Base-by-base conservation (phyloP, 2,888 invertebrate genomes). In the Rosalia funebris region DNA sequence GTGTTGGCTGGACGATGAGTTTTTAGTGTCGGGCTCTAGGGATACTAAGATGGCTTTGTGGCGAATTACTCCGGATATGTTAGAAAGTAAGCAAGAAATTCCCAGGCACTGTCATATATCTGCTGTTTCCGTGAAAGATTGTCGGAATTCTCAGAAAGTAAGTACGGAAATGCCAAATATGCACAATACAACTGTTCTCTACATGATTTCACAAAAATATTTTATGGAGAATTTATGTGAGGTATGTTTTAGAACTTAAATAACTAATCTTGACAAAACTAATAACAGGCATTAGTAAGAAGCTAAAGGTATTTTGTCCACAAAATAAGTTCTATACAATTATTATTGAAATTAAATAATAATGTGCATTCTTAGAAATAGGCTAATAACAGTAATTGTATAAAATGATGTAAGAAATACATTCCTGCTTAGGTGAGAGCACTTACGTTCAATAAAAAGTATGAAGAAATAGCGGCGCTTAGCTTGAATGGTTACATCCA, bases 1-100 rank as follows among this genome's bases (percentile, higher is more conserved):
- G 88, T 93, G 93, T 67, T 98, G 97, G 97, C 82, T 98, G 63
- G 97, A 98, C 81, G 97, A 98, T 82, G 92, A 96, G 82, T 96
- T 94, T 84, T 83, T 97, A 55, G 95, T 97, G 57, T 94, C 96
- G 3, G 96, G 96, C 9, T 95, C 96, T 0, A 88, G 96, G 53
- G 97, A 97, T 82, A 93, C 94, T 1, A 91, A 90, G 78, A 87
- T 97, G 84, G 93, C 94, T 15, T 83, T 97, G 60, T 98, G 97
- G 97, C 87, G 90, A 61, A 90, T 96, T 50, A 91, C 80, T 1
- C 76, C 81, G 0, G 79, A 81, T 62, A 70, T 82, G 68, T 57
- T 79, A 11, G 79, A 80, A 46, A 79, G 79, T 58, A 83, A 82
- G 48, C 80, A 83, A 32, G 84, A 85, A 53, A 81, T 85, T 50